Conservation (phyloP, 2,888 invertebrate species). For the Epirrhoe alternata region DNA sequence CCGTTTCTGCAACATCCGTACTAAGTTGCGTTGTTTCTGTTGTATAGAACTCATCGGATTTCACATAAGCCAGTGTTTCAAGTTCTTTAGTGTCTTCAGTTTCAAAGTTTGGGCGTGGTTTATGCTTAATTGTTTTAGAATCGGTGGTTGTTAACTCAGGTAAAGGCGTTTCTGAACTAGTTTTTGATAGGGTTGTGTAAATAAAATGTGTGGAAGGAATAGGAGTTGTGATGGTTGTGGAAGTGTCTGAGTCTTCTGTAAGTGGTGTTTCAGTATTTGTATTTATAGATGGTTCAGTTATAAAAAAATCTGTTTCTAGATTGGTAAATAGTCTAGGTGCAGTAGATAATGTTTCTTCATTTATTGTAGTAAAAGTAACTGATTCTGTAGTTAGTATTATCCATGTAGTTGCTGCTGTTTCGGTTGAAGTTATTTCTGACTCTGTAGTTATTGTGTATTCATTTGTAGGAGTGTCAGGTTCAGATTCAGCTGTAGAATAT, state of each 20-base stretch:
- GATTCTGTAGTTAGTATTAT: neutral
- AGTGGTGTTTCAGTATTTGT: neutral
- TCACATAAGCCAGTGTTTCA: no score
- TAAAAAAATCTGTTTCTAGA: neutral
- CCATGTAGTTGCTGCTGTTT: neutral
- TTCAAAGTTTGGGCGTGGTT: no score
- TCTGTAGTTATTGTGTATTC: neutral
- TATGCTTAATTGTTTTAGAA: no score
- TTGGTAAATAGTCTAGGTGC: neutral
- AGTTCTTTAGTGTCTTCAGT: no score
- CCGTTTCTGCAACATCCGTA: conserved; percentile 11
- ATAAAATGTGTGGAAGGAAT: no score
- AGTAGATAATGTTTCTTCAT: neutral
- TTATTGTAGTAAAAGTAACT: neutral
- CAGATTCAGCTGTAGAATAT: conserved; percentile 1
- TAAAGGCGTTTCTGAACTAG: no score
- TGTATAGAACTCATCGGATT: no score
- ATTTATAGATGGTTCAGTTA: neutral
- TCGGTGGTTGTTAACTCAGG: no score
- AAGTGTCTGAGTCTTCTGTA: neutral
- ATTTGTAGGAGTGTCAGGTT: neutral
- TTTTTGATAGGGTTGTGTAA: no score
- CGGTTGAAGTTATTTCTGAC: neutral
- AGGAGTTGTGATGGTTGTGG: neutral
- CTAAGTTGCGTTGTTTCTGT: neutral